Evolutionary conservation across 2,113 vertebrate genomes (phyloP).

Genomic region (Oreochromis aureus): DNA sequence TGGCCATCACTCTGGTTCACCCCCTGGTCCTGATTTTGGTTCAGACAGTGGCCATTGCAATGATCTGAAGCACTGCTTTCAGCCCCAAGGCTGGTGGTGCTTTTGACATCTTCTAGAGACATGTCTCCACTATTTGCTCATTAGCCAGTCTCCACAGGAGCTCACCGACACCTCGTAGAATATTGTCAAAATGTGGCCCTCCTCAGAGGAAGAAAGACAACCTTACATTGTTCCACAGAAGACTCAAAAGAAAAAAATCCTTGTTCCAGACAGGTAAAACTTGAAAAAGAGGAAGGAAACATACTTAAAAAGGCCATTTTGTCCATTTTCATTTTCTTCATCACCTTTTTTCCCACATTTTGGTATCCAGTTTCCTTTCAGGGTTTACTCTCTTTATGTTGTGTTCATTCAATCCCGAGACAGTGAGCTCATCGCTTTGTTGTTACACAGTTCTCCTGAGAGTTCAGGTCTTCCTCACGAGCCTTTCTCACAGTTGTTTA

Average conservation of each 20-base stretch:
- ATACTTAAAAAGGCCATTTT: neutral
- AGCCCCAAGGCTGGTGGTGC: constrained; percentile 14
- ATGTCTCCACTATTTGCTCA: constrained; percentile 34
- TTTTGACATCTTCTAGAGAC: constrained; percentile 63
- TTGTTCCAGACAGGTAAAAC: neutral
- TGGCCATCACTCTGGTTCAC: constrained; percentile 8
- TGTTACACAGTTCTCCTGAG: constrained; percentile 22
- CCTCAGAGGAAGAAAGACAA: neutral
- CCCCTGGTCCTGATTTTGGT: constrained; percentile 5
- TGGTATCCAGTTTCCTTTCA: constrained; percentile 20
- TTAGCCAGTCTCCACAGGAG: neutral
- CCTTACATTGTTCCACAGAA: neutral
- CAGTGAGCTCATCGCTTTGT: constrained; percentile 43
- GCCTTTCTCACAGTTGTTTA: neutral
- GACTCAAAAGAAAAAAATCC: neutral
- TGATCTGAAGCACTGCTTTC: neutral
- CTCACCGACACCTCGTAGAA: neutral
- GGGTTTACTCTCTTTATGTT: neutral
- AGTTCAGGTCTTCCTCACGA: neutral
- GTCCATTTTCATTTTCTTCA: neutral
- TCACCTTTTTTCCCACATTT: constrained; percentile 8
- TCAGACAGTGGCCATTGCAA: neutral
- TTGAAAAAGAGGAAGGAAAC: neutral
- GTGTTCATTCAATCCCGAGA: constrained; percentile 38
- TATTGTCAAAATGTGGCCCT: neutral